A percentile compares a stretch with the other conserved stretches of the same genome.
phyloP scores from a whole-genome alignment of 2,113 vertebrate species.

The Python bivittatus region DNA sequence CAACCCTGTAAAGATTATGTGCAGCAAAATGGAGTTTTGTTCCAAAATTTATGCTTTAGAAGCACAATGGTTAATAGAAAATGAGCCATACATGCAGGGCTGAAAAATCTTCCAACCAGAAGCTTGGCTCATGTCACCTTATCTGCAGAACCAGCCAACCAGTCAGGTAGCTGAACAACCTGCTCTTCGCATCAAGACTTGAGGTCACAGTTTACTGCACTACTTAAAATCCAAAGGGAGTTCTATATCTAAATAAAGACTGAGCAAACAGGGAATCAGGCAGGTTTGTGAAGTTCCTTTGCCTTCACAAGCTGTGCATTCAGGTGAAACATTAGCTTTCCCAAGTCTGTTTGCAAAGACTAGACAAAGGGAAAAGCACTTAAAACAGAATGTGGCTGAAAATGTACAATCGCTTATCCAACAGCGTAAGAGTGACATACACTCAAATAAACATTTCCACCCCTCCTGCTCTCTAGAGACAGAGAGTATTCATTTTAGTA shows the following conservation, averaged over 20 bases:
- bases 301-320: slow-evolving; percentile 35
- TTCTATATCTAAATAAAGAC: slow-evolving; percentile 54
- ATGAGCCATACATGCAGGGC: slow-evolving; percentile 6
- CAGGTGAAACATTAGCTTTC: slow-evolving; percentile 24
- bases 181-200: slow-evolving; percentile 23
- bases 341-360: neutral
- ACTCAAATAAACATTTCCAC: slow-evolving; percentile 26
- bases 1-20: slow-evolving; percentile 39
- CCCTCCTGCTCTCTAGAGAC: slow-evolving; percentile 26
- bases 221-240: slow-evolving; percentile 37
- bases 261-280: slow-evolving; percentile 31
- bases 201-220: slow-evolving; percentile 31
- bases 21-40: slow-evolving; percentile 45
- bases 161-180: slow-evolving; percentile 20
- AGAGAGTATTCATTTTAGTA: slow-evolving; percentile 45
- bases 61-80: slow-evolving; percentile 42
- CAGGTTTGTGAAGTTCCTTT: slow-evolving; percentile 42
- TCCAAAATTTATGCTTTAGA: slow-evolving; percentile 40
- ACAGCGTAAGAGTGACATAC: slow-evolving; percentile 30
- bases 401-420: slow-evolving; percentile 39
- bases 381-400: slow-evolving; percentile 12
- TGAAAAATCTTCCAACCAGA: neutral
- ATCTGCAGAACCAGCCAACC: slow-evolving; percentile 27
- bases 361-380: slow-evolving; percentile 35
- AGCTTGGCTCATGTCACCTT: slow-evolving; percentile 11